Evolutionary conservation across 2,888 invertebrate genomes (phyloP), one percentile per base, ranked within the genome.

Genomic region (Catocala fraxini): DNA sequence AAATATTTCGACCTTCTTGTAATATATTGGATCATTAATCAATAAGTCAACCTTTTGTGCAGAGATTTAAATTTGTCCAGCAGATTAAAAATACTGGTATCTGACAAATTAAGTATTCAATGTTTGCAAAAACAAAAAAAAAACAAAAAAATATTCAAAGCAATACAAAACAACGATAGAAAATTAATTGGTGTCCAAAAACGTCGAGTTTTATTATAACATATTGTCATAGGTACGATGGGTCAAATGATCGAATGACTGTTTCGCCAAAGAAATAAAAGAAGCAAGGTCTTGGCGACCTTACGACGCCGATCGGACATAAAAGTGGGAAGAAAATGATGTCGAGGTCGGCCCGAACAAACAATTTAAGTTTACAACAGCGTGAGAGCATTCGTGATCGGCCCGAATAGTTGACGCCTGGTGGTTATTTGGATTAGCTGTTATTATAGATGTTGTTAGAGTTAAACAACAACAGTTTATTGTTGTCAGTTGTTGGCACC

Each of bases 321-420:
- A 77, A 80, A 84, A 81, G 62, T 71, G 67, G 63, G 60, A 76
- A 73, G 59, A 64, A 63, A 82, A 78, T 73, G 60, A 71, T 83
- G 82, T 80, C 83, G 78, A 85, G 84, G 84, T 75, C 77, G 64
- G 33, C n/a, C 42, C 45, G 51, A 71, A 75, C 67, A 70, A 77
- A 74, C 72, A 70, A 67, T 77, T 78, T 68, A 71, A 77, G 51
- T 70, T 68, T 58, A 68, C 65, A 60, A 57, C 64, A 60, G 59
- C 62, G 48, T 57, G 35, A 51, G 54, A 60, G 35, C 56, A 49
- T 61, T 41, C 15, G 55, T 54, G 13, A 45, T 43, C 11, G 55
- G 12, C 5, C 35, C 5, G 41, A 53, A 55, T 67, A 71, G 47
- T 51, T 55, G 51, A 59, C 56, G 35, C 6, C 25, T 68, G 11